Evolutionary conservation across 1,140 invertebrate species (phyloP).

Genomic region (Acromyrmex echinatior): DNA sequence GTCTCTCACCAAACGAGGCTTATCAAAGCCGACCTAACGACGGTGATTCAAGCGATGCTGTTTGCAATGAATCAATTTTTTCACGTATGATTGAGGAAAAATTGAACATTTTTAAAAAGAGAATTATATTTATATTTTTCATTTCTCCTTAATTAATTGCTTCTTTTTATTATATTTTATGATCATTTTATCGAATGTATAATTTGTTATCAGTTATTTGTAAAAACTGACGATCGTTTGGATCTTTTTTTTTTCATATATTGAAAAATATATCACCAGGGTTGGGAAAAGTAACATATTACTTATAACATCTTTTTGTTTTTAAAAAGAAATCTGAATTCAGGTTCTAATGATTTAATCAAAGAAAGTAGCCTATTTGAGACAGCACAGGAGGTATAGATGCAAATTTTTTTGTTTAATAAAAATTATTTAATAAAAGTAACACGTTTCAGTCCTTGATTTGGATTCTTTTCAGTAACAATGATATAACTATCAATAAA

Average conservation of each 20-base stretch:
- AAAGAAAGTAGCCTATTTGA: no score
- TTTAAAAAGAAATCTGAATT: no score
- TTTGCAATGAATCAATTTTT: neutral
- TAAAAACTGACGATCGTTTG: neutral
- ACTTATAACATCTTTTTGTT: no score
- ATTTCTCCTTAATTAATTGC: neutral
- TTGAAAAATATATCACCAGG: no score
- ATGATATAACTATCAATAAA: no score
- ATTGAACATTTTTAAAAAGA: neutral
- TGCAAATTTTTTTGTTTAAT: no score
- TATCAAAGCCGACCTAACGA: constrained; percentile 39
- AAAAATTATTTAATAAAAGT: no score
- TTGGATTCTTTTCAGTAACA: no score
- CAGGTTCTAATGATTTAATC: no score
- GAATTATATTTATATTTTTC: neutral
- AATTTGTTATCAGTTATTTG: neutral
- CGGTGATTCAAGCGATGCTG: neutral
- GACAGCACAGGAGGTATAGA: no score
- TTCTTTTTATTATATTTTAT: neutral
- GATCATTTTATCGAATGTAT: neutral
- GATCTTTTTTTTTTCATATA: neutral
- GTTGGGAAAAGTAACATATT: no score
- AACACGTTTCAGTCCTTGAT: no score
- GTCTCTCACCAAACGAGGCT: constrained; percentile 41
- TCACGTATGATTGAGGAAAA: neutral